Evolutionary conservation across 2,113 vertebrate species (phyloP).

Genomic region (Canis aureus): DNA sequence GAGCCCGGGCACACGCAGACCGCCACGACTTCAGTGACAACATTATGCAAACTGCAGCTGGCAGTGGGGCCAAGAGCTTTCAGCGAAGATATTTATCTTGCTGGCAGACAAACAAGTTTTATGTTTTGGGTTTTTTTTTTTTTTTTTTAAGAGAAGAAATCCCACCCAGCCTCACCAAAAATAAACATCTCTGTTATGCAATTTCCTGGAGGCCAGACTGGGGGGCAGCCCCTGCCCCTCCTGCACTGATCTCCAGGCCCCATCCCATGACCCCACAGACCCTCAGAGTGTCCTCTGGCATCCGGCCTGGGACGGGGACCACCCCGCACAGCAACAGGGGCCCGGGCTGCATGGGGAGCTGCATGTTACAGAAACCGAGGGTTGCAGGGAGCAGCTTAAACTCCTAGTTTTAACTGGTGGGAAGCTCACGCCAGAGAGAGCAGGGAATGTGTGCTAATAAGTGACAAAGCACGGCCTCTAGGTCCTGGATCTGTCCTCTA

Average conservation of each 20-base stretch:
- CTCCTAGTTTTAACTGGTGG: background rate
- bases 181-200: constrained; percentile 66
- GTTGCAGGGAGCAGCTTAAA: background rate
- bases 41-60: constrained; percentile 32
- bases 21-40: background rate
- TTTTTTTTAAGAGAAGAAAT: constrained; percentile 65
- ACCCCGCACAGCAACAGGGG: background rate
- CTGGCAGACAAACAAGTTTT: constrained; percentile 70
- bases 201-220: background rate
- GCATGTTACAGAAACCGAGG: background rate
- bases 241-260: background rate
- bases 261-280: background rate
- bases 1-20: background rate
- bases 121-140: constrained; percentile 56
- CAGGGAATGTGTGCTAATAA: too few species aligned
- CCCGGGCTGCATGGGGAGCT: background rate
- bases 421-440: background rate
- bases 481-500: background rate
- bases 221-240: background rate
- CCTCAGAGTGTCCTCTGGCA: background rate
- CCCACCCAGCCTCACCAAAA: constrained; percentile 73
- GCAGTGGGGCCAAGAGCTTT: constrained; percentile 69
- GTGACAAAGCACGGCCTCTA: background rate
- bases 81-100: constrained; percentile 71
- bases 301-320: background rate